Conservation (phyloP, 2,888 invertebrate genomes). For the Agonum fuliginosum region DNA sequence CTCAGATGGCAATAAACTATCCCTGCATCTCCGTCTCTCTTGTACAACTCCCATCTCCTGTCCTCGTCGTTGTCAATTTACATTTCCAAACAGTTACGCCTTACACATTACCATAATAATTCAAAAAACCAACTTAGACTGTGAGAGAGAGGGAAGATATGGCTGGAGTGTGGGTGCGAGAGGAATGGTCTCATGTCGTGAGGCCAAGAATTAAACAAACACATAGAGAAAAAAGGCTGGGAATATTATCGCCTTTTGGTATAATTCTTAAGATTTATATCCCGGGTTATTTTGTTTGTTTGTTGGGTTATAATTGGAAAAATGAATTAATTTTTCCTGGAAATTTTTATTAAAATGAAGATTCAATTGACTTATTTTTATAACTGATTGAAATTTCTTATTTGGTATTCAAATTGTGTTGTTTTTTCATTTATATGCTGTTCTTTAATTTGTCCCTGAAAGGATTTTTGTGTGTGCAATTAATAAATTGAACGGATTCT, state of each 20-base stretch:
- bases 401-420: too few species aligned
- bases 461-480: too few species aligned
- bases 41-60: constrained; percentile 62
- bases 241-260: constrained; percentile 43
- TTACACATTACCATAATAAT: constrained; percentile 73
- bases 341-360: too few species aligned
- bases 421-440: too few species aligned
- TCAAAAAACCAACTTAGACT: constrained; percentile 67
- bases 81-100: constrained; percentile 73
- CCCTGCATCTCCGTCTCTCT: constrained; percentile 67
- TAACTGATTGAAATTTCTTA: too few species aligned
- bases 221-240: constrained; percentile 43
- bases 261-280: constrained; percentile 53
- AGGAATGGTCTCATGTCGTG: constrained; percentile 8
- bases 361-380: too few species aligned
- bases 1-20: constrained; percentile 72
- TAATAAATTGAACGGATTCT: too few species aligned
- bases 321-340: constrained; percentile 1
- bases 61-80: constrained; percentile 73
- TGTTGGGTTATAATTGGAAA: constrained; percentile 17
- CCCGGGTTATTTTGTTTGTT: constrained; percentile 35
- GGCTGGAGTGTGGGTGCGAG: too few species aligned
- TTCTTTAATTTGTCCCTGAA: too few species aligned
- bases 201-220: constrained; percentile 57
- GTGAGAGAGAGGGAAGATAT: too few species aligned